Evolutionary conservation across 2,113 vertebrate species (phyloP).

Genomic region (Hemiscyllium ocellatum): DNA sequence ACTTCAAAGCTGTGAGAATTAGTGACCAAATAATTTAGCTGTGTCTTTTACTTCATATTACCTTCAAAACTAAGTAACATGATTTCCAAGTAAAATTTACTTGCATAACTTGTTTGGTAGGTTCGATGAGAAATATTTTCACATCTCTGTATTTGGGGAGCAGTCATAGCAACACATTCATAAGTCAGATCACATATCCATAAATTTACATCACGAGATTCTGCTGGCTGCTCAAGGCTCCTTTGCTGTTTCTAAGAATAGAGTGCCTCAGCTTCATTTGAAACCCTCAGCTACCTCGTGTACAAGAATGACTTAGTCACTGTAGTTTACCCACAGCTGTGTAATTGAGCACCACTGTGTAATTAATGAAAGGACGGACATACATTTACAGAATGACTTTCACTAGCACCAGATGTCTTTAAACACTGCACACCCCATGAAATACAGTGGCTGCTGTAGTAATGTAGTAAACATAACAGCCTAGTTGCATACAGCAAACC

Average conservation of each 20-base stretch:
- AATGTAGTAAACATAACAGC: not conserved
- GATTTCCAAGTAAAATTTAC: not conserved
- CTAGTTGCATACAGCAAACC: not conserved
- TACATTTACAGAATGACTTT: not conserved
- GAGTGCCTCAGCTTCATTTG: too few relatives aligned
- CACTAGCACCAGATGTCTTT: not conserved
- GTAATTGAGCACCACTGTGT: not conserved
- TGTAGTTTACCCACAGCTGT: not conserved
- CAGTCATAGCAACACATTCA: not conserved
- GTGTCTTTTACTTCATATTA: not conserved
- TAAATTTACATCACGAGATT: not conserved
- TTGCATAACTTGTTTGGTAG: not conserved
- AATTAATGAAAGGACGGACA: not conserved
- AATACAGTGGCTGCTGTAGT: not conserved
- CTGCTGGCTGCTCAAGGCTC: not conserved
- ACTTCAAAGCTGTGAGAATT: not conserved
- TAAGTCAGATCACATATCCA: not conserved
- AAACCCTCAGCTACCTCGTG: not conserved
- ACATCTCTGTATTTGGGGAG: not conserved
- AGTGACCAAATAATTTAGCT: not conserved
- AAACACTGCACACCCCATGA: not conserved
- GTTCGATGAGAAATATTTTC: not conserved
- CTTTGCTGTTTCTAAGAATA: not conserved
- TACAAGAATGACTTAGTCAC: not conserved
- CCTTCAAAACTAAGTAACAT: not conserved